A percentile compares a stretch with the other conserved stretches of the same genome.
phyloP scores from a whole-genome alignment of 2,113 vertebrate species.

The Malurus alboscapulatus region DNA sequence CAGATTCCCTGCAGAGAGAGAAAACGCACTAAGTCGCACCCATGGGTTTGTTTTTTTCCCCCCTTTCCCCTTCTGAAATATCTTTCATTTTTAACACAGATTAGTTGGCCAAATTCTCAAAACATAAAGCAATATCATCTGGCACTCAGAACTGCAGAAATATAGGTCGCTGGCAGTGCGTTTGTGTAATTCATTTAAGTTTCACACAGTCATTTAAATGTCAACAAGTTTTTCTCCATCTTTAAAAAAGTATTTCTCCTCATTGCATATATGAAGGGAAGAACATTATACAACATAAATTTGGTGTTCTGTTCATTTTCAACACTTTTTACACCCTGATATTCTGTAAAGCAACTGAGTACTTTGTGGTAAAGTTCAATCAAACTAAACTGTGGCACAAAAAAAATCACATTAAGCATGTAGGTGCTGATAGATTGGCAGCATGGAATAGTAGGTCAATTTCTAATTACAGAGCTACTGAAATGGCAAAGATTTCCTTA shows the following conservation, averaged over 20 bases:
- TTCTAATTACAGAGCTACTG: neutral
- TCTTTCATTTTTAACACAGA: neutral
- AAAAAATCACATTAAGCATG: neutral
- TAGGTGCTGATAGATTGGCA: neutral
- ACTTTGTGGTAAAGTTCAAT: neutral
- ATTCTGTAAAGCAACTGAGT: neutral
- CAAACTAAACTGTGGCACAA: neutral
- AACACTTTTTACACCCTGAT: neutral
- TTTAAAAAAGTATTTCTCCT: neutral
- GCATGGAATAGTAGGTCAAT: neutral
- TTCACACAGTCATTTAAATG: neutral
- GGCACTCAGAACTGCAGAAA: neutral
- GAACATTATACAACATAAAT: neutral
- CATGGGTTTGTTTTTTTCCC: neutral
- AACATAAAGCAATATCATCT: neutral
- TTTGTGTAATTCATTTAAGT: neutral
- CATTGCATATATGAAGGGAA: neutral
- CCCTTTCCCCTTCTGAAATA: neutral
- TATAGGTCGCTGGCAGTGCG: neutral
- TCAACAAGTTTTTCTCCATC: neutral
- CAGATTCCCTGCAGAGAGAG: too few species aligned
- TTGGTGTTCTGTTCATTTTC: neutral
- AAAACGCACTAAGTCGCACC: neutral
- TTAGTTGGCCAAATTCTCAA: conserved; percentile 18
- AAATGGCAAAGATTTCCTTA: neutral